Percentiles rank a stretch among this genome's conserved stretches.
These are phyloP conservation scores for Synodontis membranacea DNA, from an alignment of 2,113 vertebrate genomes.

Conservation along the genomic window DNA sequence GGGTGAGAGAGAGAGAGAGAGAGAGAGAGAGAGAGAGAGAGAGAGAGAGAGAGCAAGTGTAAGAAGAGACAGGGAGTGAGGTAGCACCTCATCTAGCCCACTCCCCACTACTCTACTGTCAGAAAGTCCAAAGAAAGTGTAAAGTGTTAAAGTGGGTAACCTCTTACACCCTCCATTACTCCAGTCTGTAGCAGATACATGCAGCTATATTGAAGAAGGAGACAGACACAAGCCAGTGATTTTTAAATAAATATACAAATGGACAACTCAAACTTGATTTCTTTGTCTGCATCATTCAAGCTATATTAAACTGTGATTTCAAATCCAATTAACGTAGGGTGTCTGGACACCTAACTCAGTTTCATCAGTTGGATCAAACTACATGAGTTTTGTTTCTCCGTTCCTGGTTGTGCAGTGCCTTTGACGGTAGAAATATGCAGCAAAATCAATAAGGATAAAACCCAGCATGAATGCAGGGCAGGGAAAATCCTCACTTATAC, in stretches of 20 bases:
- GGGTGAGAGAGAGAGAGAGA: not conserved
- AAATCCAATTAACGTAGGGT: slow-evolving; percentile 6
- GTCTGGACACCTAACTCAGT: not conserved
- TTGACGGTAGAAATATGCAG: not conserved
- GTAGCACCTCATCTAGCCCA: slow-evolving; percentile 48
- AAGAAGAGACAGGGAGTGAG: not conserved
- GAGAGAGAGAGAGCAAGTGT: slow-evolving; percentile 40
- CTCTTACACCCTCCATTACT: slow-evolving; percentile 20
- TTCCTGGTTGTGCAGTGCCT: not conserved
- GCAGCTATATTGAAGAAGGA: not conserved
- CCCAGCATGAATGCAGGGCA: not conserved
- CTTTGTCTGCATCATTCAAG: not conserved
- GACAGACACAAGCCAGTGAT: not conserved
- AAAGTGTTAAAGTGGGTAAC: slow-evolving; percentile 65
- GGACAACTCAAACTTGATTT: not conserved
- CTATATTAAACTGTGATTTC: not conserved
- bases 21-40: slow-evolving; percentile 33
- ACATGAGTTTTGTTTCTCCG: not conserved
- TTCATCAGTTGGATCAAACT: not conserved
- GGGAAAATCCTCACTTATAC: not conserved
- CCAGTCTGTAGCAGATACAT: slow-evolving; percentile 18
- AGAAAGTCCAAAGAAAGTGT: slow-evolving; percentile 56
- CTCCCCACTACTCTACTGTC: slow-evolving; percentile 44
- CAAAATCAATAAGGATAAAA: not conserved
- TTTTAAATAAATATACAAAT: slow-evolving; percentile 6